These are phyloP conservation scores for Gulo gulo DNA, from an alignment of 2,113 vertebrate species.

Conservation along the genomic window DNA sequence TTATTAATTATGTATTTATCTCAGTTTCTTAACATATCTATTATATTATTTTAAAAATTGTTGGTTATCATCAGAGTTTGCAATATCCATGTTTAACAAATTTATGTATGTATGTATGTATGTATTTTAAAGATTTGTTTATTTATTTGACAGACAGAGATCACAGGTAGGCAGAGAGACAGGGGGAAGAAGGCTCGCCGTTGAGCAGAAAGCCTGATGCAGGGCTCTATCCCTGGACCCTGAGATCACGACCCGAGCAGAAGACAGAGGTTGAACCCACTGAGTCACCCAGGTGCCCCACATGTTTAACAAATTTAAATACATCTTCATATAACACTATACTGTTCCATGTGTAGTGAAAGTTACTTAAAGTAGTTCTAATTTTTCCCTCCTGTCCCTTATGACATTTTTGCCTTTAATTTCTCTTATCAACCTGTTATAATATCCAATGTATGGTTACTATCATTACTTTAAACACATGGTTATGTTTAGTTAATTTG, in stretches of 20 bases:
- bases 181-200: too few relatives aligned
- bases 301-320: neutral
- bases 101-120: neutral
- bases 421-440: neutral
- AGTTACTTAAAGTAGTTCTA: neutral
- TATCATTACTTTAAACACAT: neutral
- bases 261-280: too few relatives aligned
- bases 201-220: too few relatives aligned
- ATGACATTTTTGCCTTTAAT: neutral
- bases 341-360: neutral
- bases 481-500: neutral
- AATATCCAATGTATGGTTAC: neutral
- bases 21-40: neutral
- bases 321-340: neutral
- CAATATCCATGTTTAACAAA: neutral
- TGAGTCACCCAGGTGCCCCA: too few relatives aligned
- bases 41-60: neutral
- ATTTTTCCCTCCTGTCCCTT: neutral
- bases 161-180: too few relatives aligned
- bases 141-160: too few relatives aligned
- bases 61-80: neutral
- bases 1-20: neutral
- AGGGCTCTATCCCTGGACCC: too few relatives aligned
- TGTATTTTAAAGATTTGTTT: too few relatives aligned
- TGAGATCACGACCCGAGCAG: rapidly evolving